A percentile compares a stretch with the other conserved stretches of the same genome.
Evolutionary conservation across 2,797 vertebrate genomes (phyloP).

Genomic region (Galaxias olidus): DNA sequence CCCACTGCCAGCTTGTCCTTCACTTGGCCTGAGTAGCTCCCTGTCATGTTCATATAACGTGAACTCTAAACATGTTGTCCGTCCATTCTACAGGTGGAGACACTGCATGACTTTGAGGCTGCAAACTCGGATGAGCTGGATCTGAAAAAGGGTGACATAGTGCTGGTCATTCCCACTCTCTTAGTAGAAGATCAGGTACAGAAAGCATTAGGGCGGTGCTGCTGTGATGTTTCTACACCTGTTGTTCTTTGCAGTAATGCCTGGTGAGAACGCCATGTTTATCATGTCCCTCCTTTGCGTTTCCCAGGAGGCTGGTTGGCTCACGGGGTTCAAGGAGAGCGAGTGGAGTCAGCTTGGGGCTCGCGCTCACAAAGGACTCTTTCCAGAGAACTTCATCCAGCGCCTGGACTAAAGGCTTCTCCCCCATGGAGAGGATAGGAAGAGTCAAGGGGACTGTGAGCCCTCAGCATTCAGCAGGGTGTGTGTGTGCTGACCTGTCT

Average conservation of each 20-base stretch:
- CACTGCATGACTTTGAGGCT: constrained; percentile 93
- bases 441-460: constrained; percentile 52
- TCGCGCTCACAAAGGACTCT: constrained; percentile 86
- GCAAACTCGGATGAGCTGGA: constrained; percentile 93
- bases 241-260: no score
- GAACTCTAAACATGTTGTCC: neutral
- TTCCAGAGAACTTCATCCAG: constrained; percentile 93
- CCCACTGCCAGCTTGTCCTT: neutral
- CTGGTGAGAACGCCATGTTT: no score
- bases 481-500: constrained; percentile 50
- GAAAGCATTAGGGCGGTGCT: neutral
- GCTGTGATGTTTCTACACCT: neutral
- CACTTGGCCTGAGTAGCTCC: neutral
- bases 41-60: neutral
- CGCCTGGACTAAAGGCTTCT: constrained; percentile 75
- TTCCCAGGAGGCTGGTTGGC: constrained; percentile 94
- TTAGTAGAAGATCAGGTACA: constrained; percentile 90
- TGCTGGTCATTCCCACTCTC: constrained; percentile 87
- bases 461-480: constrained; percentile 59
- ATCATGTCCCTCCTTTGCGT: constrained; percentile 12
- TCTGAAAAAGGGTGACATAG: constrained; percentile 86
- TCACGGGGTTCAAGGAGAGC: constrained; percentile 87
- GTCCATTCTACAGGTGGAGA: constrained; percentile 82
- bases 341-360: constrained; percentile 86
- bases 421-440: constrained; percentile 26